A percentile compares a stretch with the other conserved stretches of the same genome.
Evolutionary conservation across 2,888 invertebrate genomes (phyloP).

Genomic region (Ectemnius cavifrons): DNA sequence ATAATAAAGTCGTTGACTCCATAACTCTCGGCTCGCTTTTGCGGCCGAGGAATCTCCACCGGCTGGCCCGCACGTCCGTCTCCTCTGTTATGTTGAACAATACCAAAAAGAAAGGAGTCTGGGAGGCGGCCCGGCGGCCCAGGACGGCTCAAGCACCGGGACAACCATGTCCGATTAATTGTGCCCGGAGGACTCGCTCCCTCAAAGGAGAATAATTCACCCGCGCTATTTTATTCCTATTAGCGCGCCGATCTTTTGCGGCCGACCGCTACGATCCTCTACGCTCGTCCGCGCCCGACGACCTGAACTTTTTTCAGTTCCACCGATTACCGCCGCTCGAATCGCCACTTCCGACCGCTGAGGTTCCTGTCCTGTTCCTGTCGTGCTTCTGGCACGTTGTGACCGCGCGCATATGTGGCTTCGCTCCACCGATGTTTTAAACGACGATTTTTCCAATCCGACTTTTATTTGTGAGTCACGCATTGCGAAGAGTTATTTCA

Average conservation of each 20-base stretch:
- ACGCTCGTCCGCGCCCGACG: conserved; percentile 7
- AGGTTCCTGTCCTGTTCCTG: conserved; percentile 1
- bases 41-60: conserved; percentile 20
- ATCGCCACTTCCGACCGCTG: conserved; percentile 15
- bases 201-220: conserved; percentile 65
- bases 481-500: too few species aligned
- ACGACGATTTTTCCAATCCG: too few species aligned
- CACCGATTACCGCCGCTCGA: conserved; percentile 30
- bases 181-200: conserved; percentile 60
- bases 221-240: conserved; percentile 58
- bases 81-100: conserved; percentile 52
- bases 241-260: conserved; percentile 39
- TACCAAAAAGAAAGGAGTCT: conserved; percentile 43
- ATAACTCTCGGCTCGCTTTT: conserved; percentile 42
- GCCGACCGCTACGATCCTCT: too few species aligned
- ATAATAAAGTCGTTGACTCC: conserved; percentile 50
- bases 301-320: conserved; percentile 22
- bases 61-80: not conserved
- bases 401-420: too few species aligned
- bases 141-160: conserved; percentile 41
- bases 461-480: too few species aligned
- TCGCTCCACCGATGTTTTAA: too few species aligned
- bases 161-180: conserved; percentile 65
- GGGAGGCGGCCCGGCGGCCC: conserved; percentile 23
- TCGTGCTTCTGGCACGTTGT: too few species aligned